Conservation (phyloP, 2,797 vertebrate genomes). For the Peromyscus eremicus region DNA sequence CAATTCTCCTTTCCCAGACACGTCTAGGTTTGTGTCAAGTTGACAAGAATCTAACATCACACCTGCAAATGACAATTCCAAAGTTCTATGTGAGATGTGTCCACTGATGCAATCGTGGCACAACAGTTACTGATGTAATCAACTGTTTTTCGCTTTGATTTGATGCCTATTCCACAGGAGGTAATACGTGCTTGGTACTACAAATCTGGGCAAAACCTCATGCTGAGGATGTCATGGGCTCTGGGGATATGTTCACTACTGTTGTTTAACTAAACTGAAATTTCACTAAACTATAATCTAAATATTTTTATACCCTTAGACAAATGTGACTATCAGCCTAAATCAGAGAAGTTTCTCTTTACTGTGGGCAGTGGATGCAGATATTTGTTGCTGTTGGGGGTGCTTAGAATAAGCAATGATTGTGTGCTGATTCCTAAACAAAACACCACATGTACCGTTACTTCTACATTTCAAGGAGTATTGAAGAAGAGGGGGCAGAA, state of each 20-base stretch:
- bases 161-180: background rate
- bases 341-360: background rate
- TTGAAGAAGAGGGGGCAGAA: background rate
- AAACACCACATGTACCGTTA: too few relatives aligned
- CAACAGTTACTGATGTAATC: background rate
- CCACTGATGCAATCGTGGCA: background rate
- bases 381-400: background rate
- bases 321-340: too few relatives aligned
- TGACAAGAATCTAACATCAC: background rate
- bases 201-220: background rate
- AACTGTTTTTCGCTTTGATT: background rate
- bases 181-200: background rate
- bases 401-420: background rate
- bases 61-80: background rate
- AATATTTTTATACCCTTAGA: background rate
- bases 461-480: background rate
- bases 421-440: background rate
- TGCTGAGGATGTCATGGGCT: background rate
- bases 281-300: background rate
- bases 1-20: background rate
- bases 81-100: background rate
- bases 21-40: background rate
- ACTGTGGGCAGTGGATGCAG: background rate
- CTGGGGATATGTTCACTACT: background rate
- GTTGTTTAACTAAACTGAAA: background rate